Base-by-base conservation (phyloP, 37 sponge, comb jelly and placozoan species). In the Halisarca cf. caerulea region DNA sequence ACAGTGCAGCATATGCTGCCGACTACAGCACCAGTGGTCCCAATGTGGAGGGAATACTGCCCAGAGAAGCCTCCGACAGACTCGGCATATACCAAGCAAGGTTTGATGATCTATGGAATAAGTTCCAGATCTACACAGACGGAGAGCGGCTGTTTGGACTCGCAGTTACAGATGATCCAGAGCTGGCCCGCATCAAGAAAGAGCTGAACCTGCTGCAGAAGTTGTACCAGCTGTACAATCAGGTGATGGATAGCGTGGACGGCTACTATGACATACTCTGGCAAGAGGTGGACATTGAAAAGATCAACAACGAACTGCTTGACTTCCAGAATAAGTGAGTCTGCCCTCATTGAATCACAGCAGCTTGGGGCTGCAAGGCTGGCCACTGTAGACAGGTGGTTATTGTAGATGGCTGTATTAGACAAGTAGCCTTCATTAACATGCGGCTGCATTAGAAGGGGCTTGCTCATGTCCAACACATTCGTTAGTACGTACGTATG, bases 241-340 rank as follows among this genome's bases (percentile, higher is more conserved):
- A 83, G n/a, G 99, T 99, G 17, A 96, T 97, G 91, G 95, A 99
- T 80, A 97, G 91, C 60, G 89, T 99, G 24, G 96, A 99, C 85
- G 97, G 99, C 40, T 99, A 99, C 89, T 97, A 91, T 79, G 99
- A 99, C 68, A 95, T 99, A 23, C 91, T 88, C 33, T 99, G 99
- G 99, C 36, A 70, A 8, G 95, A 96, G 33, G 94, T 97, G 62
- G 94, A 95, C 86, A 99, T 93, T 55, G 97, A 99, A 82, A 99
- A 99, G 84, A 99, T 99, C 80, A 99, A 99, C 86, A 88, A 78
- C 62, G 99, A 99, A 70, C 91, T 99, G 37, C 64, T 93, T 35
- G 99, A 99, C 80, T 99, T 99, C 80, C 99, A 99, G 82, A 99
- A 97, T 83, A 97, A 86, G 97, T 94, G 37, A 87, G 88, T 91